Evolutionary conservation across 2,113 vertebrate genomes (phyloP).

Genomic region (Saguinus imperator): DNA sequence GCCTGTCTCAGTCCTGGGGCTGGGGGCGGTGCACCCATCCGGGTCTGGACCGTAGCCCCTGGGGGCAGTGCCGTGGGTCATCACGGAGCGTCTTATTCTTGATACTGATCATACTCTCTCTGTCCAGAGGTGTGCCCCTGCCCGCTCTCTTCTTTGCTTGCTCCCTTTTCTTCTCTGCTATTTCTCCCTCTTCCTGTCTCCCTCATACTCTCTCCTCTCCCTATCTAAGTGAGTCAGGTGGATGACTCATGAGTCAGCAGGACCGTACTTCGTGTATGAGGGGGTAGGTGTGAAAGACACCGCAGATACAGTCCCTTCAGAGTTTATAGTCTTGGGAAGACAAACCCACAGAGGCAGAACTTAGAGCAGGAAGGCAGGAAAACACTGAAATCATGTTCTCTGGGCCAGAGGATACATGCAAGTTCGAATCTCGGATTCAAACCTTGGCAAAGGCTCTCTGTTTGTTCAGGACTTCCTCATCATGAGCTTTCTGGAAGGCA

Average conservation of each 20-base stretch:
- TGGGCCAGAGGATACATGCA: background rate
- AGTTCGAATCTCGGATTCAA: background rate
- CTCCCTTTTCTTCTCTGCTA: background rate
- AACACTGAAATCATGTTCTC: background rate
- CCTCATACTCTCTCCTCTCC: background rate
- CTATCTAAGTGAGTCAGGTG: background rate
- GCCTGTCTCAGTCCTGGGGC: background rate
- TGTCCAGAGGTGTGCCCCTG: background rate
- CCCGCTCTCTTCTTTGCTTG: background rate
- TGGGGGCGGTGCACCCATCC: background rate
- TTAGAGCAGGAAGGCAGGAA: background rate
- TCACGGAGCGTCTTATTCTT: background rate
- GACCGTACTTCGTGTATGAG: no score
- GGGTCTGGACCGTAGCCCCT: fast-evolving
- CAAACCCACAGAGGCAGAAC: background rate
- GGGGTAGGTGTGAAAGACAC: background rate
- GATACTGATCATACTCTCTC: background rate
- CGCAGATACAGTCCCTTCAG: background rate
- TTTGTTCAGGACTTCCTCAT: background rate
- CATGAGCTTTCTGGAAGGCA: background rate
- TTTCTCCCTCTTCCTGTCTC: background rate
- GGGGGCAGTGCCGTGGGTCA: background rate
- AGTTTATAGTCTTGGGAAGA: background rate
- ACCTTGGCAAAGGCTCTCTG: background rate
- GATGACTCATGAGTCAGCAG: background rate